Evolutionary conservation across 2,797 vertebrate genomes (phyloP).

Genomic region (Pangasius sanitwongsei): DNA sequence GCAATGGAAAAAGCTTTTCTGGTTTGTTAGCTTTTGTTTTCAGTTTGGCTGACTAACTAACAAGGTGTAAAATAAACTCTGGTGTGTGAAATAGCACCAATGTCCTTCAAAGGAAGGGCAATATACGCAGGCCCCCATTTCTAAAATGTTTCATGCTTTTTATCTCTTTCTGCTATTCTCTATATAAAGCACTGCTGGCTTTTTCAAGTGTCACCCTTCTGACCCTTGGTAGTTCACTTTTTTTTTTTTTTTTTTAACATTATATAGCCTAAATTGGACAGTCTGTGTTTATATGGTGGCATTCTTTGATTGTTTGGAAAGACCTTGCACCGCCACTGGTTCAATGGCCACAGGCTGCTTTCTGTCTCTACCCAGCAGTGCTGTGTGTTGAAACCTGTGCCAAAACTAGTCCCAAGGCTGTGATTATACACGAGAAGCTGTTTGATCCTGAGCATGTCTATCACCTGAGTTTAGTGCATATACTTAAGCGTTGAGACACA

Average conservation of each 20-base stretch:
- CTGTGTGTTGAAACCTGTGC: not conserved
- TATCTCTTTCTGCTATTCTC: not conserved
- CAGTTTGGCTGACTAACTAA: not conserved
- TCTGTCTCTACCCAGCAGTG: not conserved
- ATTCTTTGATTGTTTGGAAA: not conserved
- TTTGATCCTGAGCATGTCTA: not conserved
- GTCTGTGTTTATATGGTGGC: not conserved
- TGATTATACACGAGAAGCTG: conserved; percentile 1
- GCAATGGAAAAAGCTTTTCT: conserved; percentile 48
- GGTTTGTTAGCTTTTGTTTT: conserved; percentile 47
- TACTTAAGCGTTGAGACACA: not conserved
- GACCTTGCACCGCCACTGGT: not conserved
- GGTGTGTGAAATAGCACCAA: conserved; percentile 9
- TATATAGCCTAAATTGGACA: not conserved
- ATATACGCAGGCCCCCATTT: not conserved
- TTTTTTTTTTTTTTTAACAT: not conserved
- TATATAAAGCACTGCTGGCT: not conserved
- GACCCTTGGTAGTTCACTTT: not conserved
- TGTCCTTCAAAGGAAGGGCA: conserved; percentile 24
- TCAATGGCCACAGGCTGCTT: not conserved
- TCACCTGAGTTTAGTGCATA: not conserved
- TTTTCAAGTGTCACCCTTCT: not conserved
- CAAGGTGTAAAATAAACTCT: not conserved
- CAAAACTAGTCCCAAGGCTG: not conserved
- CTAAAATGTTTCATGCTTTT: not conserved